Conservation (phyloP, 1,140 invertebrate species). For the Wasmannia auropunctata region DNA sequence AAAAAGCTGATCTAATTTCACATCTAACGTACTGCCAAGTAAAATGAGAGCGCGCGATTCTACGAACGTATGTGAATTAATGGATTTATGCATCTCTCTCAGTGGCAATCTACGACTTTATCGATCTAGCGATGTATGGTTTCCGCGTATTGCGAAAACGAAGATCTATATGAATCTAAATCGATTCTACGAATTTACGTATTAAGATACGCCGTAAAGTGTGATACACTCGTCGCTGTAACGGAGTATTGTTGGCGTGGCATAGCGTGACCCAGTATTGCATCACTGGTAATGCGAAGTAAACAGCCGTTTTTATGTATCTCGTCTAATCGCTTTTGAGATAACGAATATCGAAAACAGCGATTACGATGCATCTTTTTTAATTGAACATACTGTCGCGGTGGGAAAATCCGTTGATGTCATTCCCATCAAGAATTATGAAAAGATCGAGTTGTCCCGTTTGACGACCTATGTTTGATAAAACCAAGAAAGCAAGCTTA, state of each 20-base stretch:
- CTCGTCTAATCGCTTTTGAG: constrained; percentile 29
- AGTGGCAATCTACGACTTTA: neutral
- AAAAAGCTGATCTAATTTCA: neutral
- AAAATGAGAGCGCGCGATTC: neutral
- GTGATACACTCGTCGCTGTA: neutral
- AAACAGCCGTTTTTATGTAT: constrained; percentile 66
- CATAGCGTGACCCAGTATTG: constrained; percentile 58
- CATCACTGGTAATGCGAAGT: constrained; percentile 50
- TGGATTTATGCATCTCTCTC: neutral
- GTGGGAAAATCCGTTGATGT: constrained; percentile 2
- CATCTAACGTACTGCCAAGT: neutral
- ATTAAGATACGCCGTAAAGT: constrained; percentile 38
- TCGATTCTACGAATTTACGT: constrained; percentile 27
- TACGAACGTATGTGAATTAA: neutral
- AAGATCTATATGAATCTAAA: constrained; percentile 35
- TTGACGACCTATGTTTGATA: neutral
- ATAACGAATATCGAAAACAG: constrained; percentile 65
- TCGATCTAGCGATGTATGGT: neutral
- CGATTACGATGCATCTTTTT: constrained; percentile 20
- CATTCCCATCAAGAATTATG: constrained; percentile 23
- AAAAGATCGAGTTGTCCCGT: neutral
- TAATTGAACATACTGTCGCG: neutral
- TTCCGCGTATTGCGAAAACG: constrained; percentile 36
- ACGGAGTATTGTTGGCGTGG: constrained; percentile 16
- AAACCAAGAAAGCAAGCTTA: neutral